Evolutionary conservation across 2,888 invertebrate genomes (phyloP), one percentile per base, ranked within the genome.

Genomic region (Melanophora roralis): DNA sequence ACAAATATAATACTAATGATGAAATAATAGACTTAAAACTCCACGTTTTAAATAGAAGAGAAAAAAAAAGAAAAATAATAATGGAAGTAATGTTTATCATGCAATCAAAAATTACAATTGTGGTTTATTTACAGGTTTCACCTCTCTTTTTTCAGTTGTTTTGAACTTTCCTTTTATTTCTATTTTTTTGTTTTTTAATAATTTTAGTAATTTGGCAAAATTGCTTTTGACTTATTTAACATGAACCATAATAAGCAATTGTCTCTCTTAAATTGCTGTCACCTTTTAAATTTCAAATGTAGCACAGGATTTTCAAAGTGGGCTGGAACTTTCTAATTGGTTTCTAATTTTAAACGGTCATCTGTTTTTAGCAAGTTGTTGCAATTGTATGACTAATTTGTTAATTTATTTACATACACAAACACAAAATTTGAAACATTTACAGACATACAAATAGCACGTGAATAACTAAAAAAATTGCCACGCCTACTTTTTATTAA

Each of bases 101-200:
- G 73, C 49, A 67, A 59, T 43, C 40, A 34, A 59, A 38, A 59
- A 49, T 40, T 47, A 65, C 23, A 32, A 43, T 64, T 73, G 16
- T n/a, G n/a, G n/a, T 73, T 65, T 65, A 65, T 65, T 73, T 73
- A 43, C 49, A 49, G 55, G 49, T 49, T 65, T 7, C 65, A 19
- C 65, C 57, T n/a, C 14, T 23, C n/a, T 32, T 62, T 40, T 71
- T 8, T n/a, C 7, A 12, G 19, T 43, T 47, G 6, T 49, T 59
- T 38, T 23, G n/a, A n/a, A 16, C 1, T 7, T 43, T n/a, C n/a
- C 16, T 43, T 16, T 45, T 11, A 19, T 45, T 7, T 38, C 45
- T 11, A 7, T 38, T 40, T 19, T 32, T 16, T 14, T 23, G n/a
- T 43, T 43, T 12, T 12, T 36, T 38, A 47, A 59, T 49, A 38